These are phyloP conservation scores for Tethea ocularis DNA, from an alignment of 2,888 invertebrate genomes.

Conservation along the genomic window DNA sequence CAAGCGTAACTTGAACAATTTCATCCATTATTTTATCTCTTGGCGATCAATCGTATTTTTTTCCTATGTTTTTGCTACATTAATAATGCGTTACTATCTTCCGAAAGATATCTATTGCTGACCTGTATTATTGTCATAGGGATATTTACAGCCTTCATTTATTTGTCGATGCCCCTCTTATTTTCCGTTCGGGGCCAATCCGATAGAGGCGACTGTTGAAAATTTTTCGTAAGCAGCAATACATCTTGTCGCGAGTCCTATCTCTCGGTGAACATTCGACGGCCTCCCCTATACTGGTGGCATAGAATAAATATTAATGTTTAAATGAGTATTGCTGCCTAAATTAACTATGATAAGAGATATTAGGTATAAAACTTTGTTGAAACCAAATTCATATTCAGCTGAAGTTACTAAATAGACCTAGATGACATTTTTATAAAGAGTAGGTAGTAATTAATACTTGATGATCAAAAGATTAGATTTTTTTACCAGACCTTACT, in stretches of 20 bases:
- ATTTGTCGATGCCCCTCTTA: slow-evolving; percentile 82
- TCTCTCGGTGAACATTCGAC: slow-evolving; percentile 82
- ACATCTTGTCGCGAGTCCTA: slow-evolving; percentile 82
- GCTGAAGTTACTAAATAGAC: too few species aligned
- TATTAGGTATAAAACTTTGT: too few species aligned
- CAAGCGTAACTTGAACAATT: slow-evolving; percentile 55
- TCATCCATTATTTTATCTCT: slow-evolving; percentile 63
- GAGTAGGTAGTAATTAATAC: too few species aligned
- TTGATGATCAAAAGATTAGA: too few species aligned
- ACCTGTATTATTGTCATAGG: slow-evolving; percentile 84
- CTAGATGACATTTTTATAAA: too few species aligned
- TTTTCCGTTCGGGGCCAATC: slow-evolving; percentile 83
- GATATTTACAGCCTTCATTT: slow-evolving; percentile 82
- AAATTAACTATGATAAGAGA: neutral
- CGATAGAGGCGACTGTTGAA: slow-evolving; percentile 81
- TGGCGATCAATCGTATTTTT: slow-evolving; percentile 69
- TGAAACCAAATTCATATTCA: too few species aligned
- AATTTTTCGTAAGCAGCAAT: slow-evolving; percentile 84
- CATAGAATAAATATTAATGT: slow-evolving; percentile 46
- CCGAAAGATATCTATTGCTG: slow-evolving; percentile 80
- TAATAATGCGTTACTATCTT: slow-evolving; percentile 79
- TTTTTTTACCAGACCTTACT: too few species aligned
- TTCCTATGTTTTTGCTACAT: slow-evolving; percentile 80
- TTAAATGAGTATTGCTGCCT: slow-evolving; percentile 14
- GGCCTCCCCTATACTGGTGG: slow-evolving; percentile 69